phyloP scores from a whole-genome alignment of 2,113 vertebrate species.

The Tychaedon coryphoeus region DNA sequence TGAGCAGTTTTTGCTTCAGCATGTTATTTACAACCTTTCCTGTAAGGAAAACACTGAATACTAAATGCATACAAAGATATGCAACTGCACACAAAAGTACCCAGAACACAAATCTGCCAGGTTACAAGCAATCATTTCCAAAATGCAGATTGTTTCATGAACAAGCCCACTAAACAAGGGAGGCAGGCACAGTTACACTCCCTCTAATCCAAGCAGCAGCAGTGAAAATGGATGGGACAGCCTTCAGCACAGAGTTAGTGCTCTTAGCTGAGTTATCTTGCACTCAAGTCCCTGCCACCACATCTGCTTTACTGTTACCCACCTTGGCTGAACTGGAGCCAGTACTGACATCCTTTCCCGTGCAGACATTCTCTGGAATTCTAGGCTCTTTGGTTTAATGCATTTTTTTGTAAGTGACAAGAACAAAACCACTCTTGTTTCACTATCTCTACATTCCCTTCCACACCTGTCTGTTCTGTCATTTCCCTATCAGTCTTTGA shows the following conservation, averaged over 20 bases:
- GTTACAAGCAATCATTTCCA: background rate
- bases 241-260: background rate
- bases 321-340: background rate
- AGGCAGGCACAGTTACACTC: background rate
- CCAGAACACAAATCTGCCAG: background rate
- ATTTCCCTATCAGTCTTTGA: background rate
- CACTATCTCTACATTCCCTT: background rate
- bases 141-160: background rate
- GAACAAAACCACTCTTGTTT: constrained; percentile 1
- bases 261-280: background rate
- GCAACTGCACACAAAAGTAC: background rate
- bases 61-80: background rate
- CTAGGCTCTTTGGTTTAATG: background rate
- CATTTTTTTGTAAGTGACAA: background rate
- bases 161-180: background rate
- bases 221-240: background rate
- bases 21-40: background rate
- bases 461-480: background rate
- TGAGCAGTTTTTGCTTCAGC: background rate
- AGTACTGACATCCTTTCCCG: background rate
- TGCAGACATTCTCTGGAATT: background rate
- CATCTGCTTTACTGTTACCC: background rate
- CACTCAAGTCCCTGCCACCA: background rate
- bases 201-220: background rate
- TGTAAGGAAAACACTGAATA: background rate